phyloP scores from a whole-genome alignment of 1,140 invertebrate species.

The Drosophila sechellia region DNA sequence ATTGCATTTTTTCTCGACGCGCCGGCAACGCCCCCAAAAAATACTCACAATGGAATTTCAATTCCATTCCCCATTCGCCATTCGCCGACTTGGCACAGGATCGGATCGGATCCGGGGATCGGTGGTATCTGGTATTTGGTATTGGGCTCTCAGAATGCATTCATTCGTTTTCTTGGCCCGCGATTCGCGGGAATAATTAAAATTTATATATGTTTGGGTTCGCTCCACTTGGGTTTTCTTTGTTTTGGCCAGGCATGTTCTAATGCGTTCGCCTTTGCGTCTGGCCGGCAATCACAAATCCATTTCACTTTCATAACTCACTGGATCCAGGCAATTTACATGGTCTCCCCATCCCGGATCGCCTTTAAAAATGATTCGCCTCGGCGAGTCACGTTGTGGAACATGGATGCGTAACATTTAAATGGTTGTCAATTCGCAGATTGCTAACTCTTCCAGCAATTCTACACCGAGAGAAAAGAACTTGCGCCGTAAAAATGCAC shows the following conservation, averaged over 20 bases:
- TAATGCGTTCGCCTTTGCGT: slow-evolving; percentile 39
- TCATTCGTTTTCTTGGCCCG: slow-evolving; percentile 55
- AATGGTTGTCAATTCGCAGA: slow-evolving; percentile 65
- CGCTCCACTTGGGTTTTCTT: slow-evolving; percentile 30
- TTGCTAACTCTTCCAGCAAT: slow-evolving; percentile 14
- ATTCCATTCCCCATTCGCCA: slow-evolving; percentile 75
- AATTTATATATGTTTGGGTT: slow-evolving; percentile 72
- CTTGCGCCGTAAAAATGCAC: neutral
- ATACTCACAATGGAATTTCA: slow-evolving; percentile 83
- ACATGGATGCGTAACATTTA: slow-evolving; percentile 54
- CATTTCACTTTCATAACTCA: slow-evolving; percentile 78
- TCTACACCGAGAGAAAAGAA: neutral
- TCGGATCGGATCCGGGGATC: slow-evolving; percentile 3
- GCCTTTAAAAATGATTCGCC: neutral
- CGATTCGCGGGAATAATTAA: slow-evolving; percentile 76
- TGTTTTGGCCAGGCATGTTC: slow-evolving; percentile 26
- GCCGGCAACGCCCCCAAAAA: slow-evolving; percentile 82
- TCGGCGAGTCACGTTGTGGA: slow-evolving; percentile 40
- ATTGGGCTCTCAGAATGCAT: slow-evolving; percentile 53
- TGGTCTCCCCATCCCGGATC: slow-evolving; percentile 24
- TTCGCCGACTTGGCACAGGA: slow-evolving; percentile 55
- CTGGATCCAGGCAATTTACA: slow-evolving; percentile 71
- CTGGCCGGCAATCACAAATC: slow-evolving; percentile 46
- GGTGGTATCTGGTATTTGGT: slow-evolving; percentile 6
- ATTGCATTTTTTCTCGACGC: slow-evolving; percentile 82